These are phyloP conservation scores for Apodemia mormo DNA, from an alignment of 2,888 invertebrate species.

Conservation along the genomic window DNA sequence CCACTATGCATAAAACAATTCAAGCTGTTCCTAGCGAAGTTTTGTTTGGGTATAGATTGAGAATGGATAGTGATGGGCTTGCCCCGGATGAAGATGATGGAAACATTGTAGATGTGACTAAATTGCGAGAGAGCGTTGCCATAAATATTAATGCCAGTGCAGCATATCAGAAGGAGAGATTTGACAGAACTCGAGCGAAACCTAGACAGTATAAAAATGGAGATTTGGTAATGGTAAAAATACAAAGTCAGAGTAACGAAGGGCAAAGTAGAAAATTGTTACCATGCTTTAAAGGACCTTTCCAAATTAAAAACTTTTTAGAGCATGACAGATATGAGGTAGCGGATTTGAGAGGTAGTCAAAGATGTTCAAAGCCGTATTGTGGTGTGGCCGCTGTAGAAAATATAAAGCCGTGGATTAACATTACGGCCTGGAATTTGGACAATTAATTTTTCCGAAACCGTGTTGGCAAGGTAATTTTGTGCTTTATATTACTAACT, in stretches of 20 bases:
- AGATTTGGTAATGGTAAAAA: slow-evolving; percentile 33
- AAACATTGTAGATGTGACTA: slow-evolving; percentile 1
- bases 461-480: slow-evolving; percentile 6
- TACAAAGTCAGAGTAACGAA: slow-evolving; percentile 31
- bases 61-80: slow-evolving; percentile 8
- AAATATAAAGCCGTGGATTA: slow-evolving; percentile 35
- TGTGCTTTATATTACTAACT: no score
- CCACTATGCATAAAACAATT: slow-evolving; percentile 40
- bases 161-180: neutral
- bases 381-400: slow-evolving; percentile 28
- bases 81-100: neutral
- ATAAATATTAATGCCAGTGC: neutral
- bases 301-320: slow-evolving; percentile 27
- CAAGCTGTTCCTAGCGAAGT: slow-evolving; percentile 41
- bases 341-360: slow-evolving; percentile 26
- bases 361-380: slow-evolving; percentile 29
- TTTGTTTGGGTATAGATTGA: slow-evolving; percentile 37
- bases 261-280: slow-evolving; percentile 32
- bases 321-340: slow-evolving; percentile 30
- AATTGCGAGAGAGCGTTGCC: neutral
- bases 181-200: slow-evolving; percentile 3
- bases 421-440: slow-evolving; percentile 26
- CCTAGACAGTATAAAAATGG: slow-evolving; percentile 25
- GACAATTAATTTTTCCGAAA: neutral
- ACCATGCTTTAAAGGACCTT: slow-evolving; percentile 33